phyloP scores from a whole-genome alignment of 2,888 invertebrate genomes.

The Phortica magna region DNA sequence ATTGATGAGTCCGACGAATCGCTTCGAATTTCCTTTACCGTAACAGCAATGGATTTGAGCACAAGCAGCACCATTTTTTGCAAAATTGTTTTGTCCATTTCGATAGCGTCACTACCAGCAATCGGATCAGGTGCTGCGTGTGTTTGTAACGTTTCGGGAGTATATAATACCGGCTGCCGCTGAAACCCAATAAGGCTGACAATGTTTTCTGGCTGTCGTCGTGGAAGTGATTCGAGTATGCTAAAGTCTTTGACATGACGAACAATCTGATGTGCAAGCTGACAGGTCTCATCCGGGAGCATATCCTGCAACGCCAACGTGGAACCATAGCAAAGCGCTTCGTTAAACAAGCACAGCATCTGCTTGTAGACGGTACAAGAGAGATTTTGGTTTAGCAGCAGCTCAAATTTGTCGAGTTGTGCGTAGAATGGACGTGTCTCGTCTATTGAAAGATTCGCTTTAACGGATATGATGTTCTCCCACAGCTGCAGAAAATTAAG shows the following conservation, averaged over 20 bases:
- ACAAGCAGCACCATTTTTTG: slow-evolving; percentile 93
- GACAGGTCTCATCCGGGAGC: slow-evolving; percentile 92
- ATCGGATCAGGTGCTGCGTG: slow-evolving; percentile 26
- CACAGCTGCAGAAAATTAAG: slow-evolving; percentile 91
- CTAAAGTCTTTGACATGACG: slow-evolving; percentile 91
- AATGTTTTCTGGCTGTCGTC: slow-evolving; percentile 75
- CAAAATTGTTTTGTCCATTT: slow-evolving; percentile 86
- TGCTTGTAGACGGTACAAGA: slow-evolving; percentile 91
- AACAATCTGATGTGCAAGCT: slow-evolving; percentile 90
- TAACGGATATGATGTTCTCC: slow-evolving; percentile 94
- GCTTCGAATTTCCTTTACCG: slow-evolving; percentile 92
- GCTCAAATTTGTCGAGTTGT: slow-evolving; percentile 88
- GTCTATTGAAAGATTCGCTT: slow-evolving; percentile 92
- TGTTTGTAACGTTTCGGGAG: slow-evolving; percentile 51
- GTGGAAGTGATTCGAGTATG: slow-evolving; percentile 79
- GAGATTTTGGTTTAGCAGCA: slow-evolving; percentile 84
- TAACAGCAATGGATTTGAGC: slow-evolving; percentile 92
- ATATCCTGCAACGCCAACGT: slow-evolving; percentile 93
- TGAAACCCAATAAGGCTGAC: slow-evolving; percentile 76
- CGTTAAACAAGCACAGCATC: slow-evolving; percentile 90
- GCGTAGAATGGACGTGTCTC: slow-evolving; percentile 94
- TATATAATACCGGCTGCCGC: slow-evolving; percentile 67
- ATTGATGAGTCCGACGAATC: slow-evolving; percentile 92
- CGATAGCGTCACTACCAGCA: slow-evolving; percentile 55
- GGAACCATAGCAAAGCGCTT: slow-evolving; percentile 94